Evolutionary conservation across 2,797 vertebrate species (phyloP).

Genomic region (Anisognathus igniventris): DNA sequence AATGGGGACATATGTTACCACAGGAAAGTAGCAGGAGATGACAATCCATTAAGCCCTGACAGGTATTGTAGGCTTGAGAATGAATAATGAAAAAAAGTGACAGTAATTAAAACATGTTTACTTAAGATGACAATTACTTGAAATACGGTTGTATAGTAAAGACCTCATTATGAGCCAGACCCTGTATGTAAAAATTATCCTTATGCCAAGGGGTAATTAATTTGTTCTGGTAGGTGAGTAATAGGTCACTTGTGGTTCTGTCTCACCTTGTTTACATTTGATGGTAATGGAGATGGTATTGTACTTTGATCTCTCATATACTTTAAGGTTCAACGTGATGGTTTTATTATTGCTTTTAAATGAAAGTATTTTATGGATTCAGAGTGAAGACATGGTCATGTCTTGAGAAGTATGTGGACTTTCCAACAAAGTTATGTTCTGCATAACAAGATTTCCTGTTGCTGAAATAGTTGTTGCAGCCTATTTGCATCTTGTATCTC

Average conservation of each 20-base stretch:
- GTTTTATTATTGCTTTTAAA: background rate
- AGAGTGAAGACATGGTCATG: background rate
- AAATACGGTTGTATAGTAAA: slow-evolving; percentile 65
- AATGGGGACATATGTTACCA: background rate
- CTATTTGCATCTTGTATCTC: background rate
- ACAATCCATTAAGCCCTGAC: slow-evolving; percentile 63
- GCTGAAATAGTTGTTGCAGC: background rate
- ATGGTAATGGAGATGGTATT: background rate
- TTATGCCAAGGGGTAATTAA: slow-evolving; percentile 68
- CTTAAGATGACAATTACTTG: slow-evolving; percentile 69
- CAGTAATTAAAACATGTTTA: slow-evolving; percentile 76
- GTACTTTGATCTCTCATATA: background rate
- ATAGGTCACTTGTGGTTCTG: slow-evolving; percentile 54
- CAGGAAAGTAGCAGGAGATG: background rate
- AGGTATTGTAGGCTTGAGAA: slow-evolving; percentile 56
- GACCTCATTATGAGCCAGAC: slow-evolving; percentile 67
- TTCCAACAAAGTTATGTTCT: background rate
- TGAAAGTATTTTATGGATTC: background rate
- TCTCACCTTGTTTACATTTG: slow-evolving; percentile 22
- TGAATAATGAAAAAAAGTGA: slow-evolving; percentile 64
- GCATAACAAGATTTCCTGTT: background rate
- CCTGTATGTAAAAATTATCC: slow-evolving; percentile 42
- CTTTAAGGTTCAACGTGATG: background rate
- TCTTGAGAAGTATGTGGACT: background rate
- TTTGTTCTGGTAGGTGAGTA: slow-evolving; percentile 58